A percentile compares a stretch with the other conserved stretches of the same genome.
Evolutionary conservation across 2,797 vertebrate genomes (phyloP).

Genomic region (Neosilurus hyrtlii): DNA sequence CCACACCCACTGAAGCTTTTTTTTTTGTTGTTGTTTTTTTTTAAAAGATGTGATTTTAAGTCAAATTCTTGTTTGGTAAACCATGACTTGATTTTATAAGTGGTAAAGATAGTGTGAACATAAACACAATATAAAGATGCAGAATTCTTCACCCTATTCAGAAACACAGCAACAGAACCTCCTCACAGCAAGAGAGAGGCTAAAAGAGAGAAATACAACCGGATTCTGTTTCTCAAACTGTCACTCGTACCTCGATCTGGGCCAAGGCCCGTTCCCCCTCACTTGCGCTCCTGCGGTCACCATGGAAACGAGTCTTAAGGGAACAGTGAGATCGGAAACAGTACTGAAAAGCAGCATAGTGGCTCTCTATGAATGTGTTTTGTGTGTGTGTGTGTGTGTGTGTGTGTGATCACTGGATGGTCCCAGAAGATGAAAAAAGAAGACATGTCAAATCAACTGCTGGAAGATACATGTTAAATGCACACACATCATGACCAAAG

Average conservation of each 20-base stretch:
- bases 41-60: too few species aligned
- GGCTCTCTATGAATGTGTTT: neutral
- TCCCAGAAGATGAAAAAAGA: conserved; percentile 10
- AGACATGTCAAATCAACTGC: conserved; percentile 6
- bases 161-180: neutral
- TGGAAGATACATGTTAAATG: neutral
- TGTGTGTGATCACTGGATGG: neutral
- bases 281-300: conserved; percentile 63
- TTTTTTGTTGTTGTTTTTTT: too few species aligned
- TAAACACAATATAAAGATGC: neutral
- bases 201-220: conserved; percentile 15
- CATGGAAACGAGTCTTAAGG: conserved; percentile 66
- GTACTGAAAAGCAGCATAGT: conserved; percentile 53
- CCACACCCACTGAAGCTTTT: too few species aligned
- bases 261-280: conserved; percentile 56
- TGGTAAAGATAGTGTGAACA: neutral
- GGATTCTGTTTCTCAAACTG: conserved; percentile 50
- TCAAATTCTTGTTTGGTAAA: too few species aligned
- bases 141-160: neutral
- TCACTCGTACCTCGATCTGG: conserved; percentile 65
- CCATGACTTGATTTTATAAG: too few species aligned
- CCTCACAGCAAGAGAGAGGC: neutral
- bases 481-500: conserved; percentile 50
- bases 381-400: neutral
- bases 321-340: conserved; percentile 60